Evolutionary conservation across 2,797 vertebrate genomes (phyloP).

Genomic region (Muscicapa comitata): DNA sequence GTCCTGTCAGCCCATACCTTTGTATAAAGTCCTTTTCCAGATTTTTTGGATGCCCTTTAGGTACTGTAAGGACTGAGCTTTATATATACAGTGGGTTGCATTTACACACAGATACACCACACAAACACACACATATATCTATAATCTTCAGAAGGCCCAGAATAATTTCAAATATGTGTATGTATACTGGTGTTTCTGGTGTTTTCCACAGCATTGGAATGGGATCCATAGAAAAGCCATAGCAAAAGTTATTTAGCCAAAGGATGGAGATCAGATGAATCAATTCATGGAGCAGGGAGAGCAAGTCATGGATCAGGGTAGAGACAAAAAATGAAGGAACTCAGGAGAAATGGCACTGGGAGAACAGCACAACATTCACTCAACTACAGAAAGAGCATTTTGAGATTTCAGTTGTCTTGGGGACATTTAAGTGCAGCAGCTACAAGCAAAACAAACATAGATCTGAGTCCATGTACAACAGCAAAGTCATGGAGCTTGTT

Average conservation of each 20-base stretch:
- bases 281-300: background rate
- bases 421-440: background rate
- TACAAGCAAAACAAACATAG: background rate
- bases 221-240: background rate
- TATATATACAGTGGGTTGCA: background rate
- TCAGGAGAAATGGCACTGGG: background rate
- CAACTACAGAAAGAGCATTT: background rate
- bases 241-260: background rate
- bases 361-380: background rate
- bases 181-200: background rate
- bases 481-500: background rate
- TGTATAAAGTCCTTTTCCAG: background rate
- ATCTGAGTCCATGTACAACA: background rate
- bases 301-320: background rate
- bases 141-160: background rate
- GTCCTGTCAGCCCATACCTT: background rate
- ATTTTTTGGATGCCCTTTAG: background rate
- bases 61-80: background rate
- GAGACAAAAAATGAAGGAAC: background rate
- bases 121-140: background rate
- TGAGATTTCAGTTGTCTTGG: background rate
- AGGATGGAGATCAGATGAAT: background rate
- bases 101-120: background rate
- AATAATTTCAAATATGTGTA: background rate
- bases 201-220: background rate